Evolutionary conservation across 2,797 vertebrate species (phyloP), one percentile per base, ranked within the genome.

Genomic region (Antrozous pallidus): DNA sequence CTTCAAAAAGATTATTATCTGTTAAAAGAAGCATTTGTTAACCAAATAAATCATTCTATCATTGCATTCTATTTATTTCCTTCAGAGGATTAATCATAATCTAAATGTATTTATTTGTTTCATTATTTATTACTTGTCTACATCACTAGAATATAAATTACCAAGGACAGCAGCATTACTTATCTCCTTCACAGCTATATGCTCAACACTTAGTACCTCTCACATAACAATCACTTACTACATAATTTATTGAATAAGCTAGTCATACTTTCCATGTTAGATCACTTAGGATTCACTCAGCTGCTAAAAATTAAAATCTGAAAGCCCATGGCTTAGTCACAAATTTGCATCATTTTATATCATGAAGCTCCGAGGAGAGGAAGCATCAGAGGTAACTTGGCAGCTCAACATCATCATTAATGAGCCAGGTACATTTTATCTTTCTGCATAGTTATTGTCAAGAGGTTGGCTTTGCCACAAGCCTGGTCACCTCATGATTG

Each of bases 21-120:
- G 28, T 73, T 80, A 54, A 93, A 91, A 71, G 42, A 74, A 69
- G 42, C 14, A 70, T 45, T 24, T 77, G 54, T 42, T 83, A 71
- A 73, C 5, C 31, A 79, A 86, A 79, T 40, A 80, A 65, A 73
- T 69, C 77, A 63, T 22, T 83, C 71, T 74, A 49, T 69, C 49
- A 10, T 85, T 28, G 26, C 67, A 69, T 38, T 83, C 24, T 63
- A 33, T 70, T 69, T 73, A 67, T 86, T 89, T 78, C 6, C 33
- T 54, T 95, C 47, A 78, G 58, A 88, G 4, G 40, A 88, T 65
- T 70, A 80, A 87, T 95, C 36, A 61, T 69, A 90, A 49, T 84
- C 70, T 63, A 40, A 83, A 49, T 84, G 22, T 8, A 58, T 54
- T 88, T 61, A 58, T 58, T 74, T 96, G 20, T 75, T 92, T 90